These are phyloP conservation scores for Glomeris maerens DNA, from an alignment of 1,140 invertebrate genomes.

Conservation along the genomic window DNA sequence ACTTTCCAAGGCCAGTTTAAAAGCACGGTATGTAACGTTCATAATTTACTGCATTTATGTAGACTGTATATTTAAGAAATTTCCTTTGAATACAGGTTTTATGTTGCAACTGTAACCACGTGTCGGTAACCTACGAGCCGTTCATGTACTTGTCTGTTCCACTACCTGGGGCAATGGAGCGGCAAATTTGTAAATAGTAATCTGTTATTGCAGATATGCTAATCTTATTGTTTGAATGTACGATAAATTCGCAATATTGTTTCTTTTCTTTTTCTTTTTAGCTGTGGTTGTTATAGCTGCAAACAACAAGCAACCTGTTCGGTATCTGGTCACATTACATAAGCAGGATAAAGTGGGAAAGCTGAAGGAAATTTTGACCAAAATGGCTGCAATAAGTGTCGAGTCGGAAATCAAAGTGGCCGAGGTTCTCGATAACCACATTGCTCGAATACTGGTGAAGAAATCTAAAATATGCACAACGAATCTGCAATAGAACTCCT, in stretches of 20 bases:
- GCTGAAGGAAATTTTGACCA: slow-evolving; percentile 41
- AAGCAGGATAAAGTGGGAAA: slow-evolving; percentile 44
- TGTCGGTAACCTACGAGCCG: too few relatives aligned
- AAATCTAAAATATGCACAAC: slow-evolving; percentile 2
- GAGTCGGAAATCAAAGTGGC: slow-evolving; percentile 41
- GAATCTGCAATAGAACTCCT: slow-evolving; percentile 5
- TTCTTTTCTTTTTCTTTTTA: slow-evolving; percentile 21
- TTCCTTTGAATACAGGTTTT: too few relatives aligned
- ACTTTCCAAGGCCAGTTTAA: slow-evolving; percentile 58
- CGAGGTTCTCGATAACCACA: slow-evolving; percentile 48
- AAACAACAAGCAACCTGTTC: slow-evolving; percentile 32
- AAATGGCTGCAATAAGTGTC: slow-evolving; percentile 25
- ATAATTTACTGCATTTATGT: slow-evolving; percentile 4
- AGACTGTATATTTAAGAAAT: too few relatives aligned
- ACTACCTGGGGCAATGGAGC: too few relatives aligned
- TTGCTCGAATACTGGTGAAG: slow-evolving; percentile 43
- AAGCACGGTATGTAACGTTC: slow-evolving; percentile 43
- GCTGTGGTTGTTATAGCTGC: slow-evolving; percentile 44
- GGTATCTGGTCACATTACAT: slow-evolving; percentile 44
- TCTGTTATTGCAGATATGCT: too few relatives aligned
- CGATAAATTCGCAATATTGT: slow-evolving; percentile 5
- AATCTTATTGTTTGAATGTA: too few relatives aligned
- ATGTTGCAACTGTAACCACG: too few relatives aligned
- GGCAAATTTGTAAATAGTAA: too few relatives aligned
- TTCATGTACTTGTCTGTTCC: too few relatives aligned